Conservation (phyloP, 92 coral and sea anemone species). For the Phenganax stokvisi region DNA sequence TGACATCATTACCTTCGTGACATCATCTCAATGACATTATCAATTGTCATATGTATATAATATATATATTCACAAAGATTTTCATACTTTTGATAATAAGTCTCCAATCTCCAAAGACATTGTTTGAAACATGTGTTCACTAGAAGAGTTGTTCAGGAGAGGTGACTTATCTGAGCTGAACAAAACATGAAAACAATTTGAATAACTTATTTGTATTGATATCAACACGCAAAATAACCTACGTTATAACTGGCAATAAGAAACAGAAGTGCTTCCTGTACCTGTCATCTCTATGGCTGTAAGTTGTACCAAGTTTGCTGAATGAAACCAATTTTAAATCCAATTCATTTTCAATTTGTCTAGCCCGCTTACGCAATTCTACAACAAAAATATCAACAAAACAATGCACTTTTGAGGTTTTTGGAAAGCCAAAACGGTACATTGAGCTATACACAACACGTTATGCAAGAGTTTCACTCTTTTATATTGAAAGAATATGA, state of each 20-base stretch:
- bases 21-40: neutral
- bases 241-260: neutral
- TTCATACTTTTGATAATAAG: slow-evolving; percentile 70
- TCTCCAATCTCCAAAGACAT: slow-evolving; percentile 96
- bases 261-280: slow-evolving; percentile 43
- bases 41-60: neutral
- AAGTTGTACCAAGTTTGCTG: slow-evolving; percentile 92
- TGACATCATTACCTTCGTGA: slow-evolving; percentile 6
- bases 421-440: neutral
- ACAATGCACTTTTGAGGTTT: neutral
- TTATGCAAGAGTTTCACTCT: neutral
- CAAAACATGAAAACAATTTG: neutral
- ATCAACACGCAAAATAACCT: neutral
- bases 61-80: neutral
- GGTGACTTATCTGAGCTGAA: slow-evolving; percentile 86
- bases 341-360: slow-evolving; percentile 95
- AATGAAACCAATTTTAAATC: slow-evolving; percentile 94
- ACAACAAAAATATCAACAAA: neutral
- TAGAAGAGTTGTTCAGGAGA: slow-evolving; percentile 79
- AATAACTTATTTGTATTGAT: neutral
- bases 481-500: neutral
- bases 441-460: neutral
- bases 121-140: slow-evolving; percentile 90
- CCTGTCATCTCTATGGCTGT: slow-evolving; percentile 77
- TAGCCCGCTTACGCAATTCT: slow-evolving; percentile 93